phyloP scores from a whole-genome alignment of 2,113 vertebrate genomes.

The Clinocottus analis region DNA sequence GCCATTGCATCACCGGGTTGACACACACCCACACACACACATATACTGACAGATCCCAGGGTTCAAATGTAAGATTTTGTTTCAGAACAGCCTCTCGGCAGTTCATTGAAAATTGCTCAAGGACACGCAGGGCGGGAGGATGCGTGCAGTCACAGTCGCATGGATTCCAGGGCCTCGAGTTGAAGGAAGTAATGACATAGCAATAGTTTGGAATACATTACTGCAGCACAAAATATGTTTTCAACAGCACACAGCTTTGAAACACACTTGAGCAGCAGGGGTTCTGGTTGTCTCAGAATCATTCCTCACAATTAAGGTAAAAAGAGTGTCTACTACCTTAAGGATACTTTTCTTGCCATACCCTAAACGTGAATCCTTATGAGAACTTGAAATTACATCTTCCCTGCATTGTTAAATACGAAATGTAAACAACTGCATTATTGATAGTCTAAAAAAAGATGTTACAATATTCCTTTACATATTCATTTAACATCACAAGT shows the following conservation, averaged over 20 bases:
- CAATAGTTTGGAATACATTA: neutral
- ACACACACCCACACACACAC: neutral
- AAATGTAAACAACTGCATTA: constrained; percentile 45
- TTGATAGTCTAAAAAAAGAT: constrained; percentile 33
- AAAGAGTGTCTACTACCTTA: neutral
- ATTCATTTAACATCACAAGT: constrained; percentile 46
- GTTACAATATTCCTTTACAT: constrained; percentile 34
- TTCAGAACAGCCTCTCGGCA: neutral
- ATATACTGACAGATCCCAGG: neutral
- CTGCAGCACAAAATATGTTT: constrained; percentile 2
- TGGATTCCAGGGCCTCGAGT: neutral
- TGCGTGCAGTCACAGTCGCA: neutral
- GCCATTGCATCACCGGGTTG: neutral
- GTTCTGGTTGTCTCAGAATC: constrained; percentile 3
- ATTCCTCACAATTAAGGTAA: neutral
- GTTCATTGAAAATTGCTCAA: neutral
- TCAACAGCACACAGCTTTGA: constrained; percentile 14
- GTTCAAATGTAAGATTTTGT: neutral
- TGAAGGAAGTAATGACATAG: neutral
- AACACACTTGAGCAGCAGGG: constrained; percentile 7
- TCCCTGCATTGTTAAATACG: constrained; percentile 15
- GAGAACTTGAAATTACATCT: neutral
- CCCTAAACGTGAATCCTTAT: neutral
- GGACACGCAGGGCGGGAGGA: neutral
- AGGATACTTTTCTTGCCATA: constrained; percentile 5